Conservation (phyloP, 2,113 vertebrate species). For the Rhagologus leucostigma region DNA sequence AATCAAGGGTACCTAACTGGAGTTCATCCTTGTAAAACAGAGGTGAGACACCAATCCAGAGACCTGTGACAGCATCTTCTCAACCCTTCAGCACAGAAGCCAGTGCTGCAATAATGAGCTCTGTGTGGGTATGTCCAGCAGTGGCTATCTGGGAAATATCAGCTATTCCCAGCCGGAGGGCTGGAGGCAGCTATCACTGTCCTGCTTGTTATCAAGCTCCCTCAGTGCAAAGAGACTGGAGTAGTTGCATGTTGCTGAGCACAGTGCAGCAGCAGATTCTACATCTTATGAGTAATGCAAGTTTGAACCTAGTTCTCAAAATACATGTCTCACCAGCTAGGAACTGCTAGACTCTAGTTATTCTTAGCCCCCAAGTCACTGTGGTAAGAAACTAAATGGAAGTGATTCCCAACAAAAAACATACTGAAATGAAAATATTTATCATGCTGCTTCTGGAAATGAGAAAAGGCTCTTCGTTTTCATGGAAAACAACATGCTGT, state of each 20-base stretch:
- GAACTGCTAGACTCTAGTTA: slow-evolving; percentile 32
- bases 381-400: background rate
- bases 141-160: background rate
- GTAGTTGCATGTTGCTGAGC: background rate
- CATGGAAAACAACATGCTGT: background rate
- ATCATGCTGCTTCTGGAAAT: background rate
- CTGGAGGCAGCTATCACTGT: background rate
- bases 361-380: slow-evolving; percentile 27
- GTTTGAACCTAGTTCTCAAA: slow-evolving; percentile 20
- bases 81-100: background rate
- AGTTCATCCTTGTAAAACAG: background rate
- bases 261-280: background rate
- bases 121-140: background rate
- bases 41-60: background rate
- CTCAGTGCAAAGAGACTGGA: background rate
- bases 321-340: background rate
- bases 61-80: background rate
- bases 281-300: slow-evolving; percentile 10
- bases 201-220: background rate
- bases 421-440: slow-evolving; percentile 40
- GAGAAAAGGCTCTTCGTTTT: background rate
- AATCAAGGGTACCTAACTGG: background rate
- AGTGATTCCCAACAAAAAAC: background rate
- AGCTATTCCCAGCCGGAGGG: background rate
- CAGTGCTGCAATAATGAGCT: background rate